These are phyloP conservation scores for Phenacoccus solenopsis DNA, from an alignment of 1,140 invertebrate species.

Conservation along the genomic window DNA sequence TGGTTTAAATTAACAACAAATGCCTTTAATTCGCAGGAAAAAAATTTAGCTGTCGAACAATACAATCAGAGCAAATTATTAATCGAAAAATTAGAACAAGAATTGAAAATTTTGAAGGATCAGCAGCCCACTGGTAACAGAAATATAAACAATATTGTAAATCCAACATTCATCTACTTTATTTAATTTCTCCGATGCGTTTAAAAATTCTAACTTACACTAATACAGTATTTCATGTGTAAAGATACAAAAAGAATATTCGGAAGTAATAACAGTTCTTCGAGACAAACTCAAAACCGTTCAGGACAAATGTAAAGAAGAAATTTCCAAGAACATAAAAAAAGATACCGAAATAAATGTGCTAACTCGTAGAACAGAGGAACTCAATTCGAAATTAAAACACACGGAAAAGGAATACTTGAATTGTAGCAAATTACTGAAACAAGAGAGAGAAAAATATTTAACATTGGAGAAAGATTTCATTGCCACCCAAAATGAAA, in stretches of 20 bases:
- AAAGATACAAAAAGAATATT: constrained; percentile 4
- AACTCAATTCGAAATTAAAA: neutral
- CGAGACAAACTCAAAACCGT: neutral
- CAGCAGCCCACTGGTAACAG: neutral
- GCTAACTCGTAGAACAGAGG: neutral
- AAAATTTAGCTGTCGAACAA: neutral
- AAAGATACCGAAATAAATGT: neutral
- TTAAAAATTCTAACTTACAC: neutral
- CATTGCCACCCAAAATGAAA: neutral
- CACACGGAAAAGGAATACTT: neutral
- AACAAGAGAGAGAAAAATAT: constrained; percentile 4
- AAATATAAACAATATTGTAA: neutral
- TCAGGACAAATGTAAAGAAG: neutral
- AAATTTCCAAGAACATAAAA: neutral
- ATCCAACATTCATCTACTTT: neutral
- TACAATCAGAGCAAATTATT: neutral
- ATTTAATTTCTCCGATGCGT: neutral
- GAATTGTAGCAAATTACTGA: neutral
- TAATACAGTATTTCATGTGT: neutral
- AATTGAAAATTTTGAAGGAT: neutral
- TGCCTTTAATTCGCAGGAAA: neutral
- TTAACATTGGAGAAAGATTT: neutral
- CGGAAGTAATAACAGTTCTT: neutral
- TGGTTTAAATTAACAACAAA: neutral
- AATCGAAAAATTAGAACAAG: neutral